phyloP scores from a whole-genome alignment of 2,113 vertebrate species.

The Pungitius pungitius region DNA sequence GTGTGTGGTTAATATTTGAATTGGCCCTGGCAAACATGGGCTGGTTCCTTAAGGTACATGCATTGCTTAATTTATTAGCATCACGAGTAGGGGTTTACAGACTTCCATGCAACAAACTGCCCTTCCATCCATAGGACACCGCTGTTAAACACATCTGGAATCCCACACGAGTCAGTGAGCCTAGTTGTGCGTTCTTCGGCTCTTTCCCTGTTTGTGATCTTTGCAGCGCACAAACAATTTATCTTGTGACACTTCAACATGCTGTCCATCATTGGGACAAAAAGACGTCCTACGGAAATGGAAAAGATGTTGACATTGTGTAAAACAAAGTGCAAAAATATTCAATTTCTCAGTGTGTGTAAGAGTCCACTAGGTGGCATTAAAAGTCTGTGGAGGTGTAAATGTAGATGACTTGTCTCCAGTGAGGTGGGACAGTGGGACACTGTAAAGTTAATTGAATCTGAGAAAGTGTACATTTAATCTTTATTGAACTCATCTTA shows the following conservation, averaged over 20 bases:
- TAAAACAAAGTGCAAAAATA: background rate
- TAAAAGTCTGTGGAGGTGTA: constrained; percentile 16
- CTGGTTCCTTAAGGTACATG: background rate
- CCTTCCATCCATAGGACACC: background rate
- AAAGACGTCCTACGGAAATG: constrained; percentile 82
- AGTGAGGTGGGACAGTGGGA: background rate
- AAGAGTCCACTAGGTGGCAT: constrained; percentile 69
- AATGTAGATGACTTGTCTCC: background rate
- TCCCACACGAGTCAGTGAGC: background rate
- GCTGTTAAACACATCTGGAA: background rate
- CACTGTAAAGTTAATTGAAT: background rate
- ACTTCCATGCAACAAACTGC: background rate
- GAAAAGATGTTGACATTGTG: background rate
- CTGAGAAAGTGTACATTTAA: background rate
- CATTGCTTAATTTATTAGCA: background rate
- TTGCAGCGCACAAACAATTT: constrained; percentile 89
- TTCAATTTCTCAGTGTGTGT: background rate
- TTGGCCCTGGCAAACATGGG: background rate
- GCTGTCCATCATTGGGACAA: constrained; percentile 81
- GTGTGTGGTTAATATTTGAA: constrained; percentile 34
- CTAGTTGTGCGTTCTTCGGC: constrained; percentile 43
- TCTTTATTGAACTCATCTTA: background rate
- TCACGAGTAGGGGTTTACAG: background rate
- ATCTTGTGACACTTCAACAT: constrained; percentile 82
- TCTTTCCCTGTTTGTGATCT: constrained; percentile 52